phyloP scores from a whole-genome alignment of 2,113 vertebrate species.

The Paramisgurnus dabryanus region DNA sequence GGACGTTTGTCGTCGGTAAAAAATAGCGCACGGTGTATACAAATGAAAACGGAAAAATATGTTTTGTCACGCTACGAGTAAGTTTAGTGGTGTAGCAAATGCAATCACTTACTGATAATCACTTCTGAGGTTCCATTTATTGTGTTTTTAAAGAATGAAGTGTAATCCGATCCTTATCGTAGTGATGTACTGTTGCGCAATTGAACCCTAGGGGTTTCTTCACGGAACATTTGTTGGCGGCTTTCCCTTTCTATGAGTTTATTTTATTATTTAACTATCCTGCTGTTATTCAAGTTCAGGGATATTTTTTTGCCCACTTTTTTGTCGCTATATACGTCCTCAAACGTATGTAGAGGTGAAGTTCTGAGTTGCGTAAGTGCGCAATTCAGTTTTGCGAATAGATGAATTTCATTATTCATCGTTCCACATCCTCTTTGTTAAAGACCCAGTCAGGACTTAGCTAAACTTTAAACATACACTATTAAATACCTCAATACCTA shows the following conservation, averaged over 20 bases:
- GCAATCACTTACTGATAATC: background rate
- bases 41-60: background rate
- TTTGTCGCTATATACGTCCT: background rate
- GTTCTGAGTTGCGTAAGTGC: background rate
- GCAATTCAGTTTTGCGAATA: background rate
- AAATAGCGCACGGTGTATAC: background rate
- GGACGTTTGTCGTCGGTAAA: constrained; percentile 39
- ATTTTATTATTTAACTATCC: background rate
- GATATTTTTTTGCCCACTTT: background rate
- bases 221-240: background rate
- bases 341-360: background rate
- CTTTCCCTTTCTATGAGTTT: background rate
- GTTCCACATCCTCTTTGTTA: too few relatives aligned
- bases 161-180: constrained; percentile 21
- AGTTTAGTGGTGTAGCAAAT: background rate
- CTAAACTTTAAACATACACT: too few relatives aligned
- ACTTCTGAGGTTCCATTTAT: background rate
- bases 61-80: background rate
- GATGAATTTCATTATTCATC: too few relatives aligned
- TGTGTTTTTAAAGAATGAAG: background rate
- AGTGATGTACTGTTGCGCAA: constrained; percentile 36
- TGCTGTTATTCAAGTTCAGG: background rate
- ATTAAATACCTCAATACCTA: too few relatives aligned
- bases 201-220: background rate
- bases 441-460: background rate